These are phyloP conservation scores for Atherix ibis DNA, from an alignment of 2,888 invertebrate genomes.

Conservation along the genomic window DNA sequence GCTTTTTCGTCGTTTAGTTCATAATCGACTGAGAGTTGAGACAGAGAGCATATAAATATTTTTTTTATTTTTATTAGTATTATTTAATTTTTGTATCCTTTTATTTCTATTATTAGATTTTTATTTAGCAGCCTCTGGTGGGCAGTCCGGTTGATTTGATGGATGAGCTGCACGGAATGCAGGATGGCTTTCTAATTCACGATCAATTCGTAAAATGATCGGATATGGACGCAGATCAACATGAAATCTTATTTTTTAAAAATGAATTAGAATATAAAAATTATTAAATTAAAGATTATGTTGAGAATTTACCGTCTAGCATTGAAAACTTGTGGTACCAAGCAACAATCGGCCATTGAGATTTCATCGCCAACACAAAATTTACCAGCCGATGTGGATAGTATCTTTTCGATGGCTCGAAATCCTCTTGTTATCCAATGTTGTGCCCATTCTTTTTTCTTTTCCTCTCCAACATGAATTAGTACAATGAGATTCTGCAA, in stretches of 20 bases:
- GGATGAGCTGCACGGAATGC: conserved; percentile 87
- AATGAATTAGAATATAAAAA: neutral
- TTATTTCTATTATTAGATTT: too few relatives aligned
- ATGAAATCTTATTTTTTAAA: conserved; percentile 50
- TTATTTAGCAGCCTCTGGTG: conserved; percentile 71
- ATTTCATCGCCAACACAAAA: conserved; percentile 90
- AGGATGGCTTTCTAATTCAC: conserved; percentile 71
- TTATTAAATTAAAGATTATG: neutral
- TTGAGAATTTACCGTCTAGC: conserved; percentile 54
- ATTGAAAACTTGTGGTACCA: conserved; percentile 91
- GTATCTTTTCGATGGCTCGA: conserved; percentile 71
- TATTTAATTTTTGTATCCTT: too few relatives aligned
- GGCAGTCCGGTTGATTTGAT: conserved; percentile 86
- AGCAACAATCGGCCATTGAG: conserved; percentile 84
- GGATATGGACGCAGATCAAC: conserved; percentile 84
- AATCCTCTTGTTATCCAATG: conserved; percentile 87
- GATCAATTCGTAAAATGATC: conserved; percentile 72
- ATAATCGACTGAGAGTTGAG: too few relatives aligned
- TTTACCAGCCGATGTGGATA: conserved; percentile 72
- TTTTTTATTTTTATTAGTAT: too few relatives aligned
- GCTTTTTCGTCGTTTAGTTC: too few relatives aligned
- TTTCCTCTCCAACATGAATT: conserved; percentile 73
- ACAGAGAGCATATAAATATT: too few relatives aligned
- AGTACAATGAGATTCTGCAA: conserved; percentile 83
- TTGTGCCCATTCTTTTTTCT: conserved; percentile 84